Evolutionary conservation across 2,113 vertebrate species (phyloP), one percentile per base, ranked within the genome.

Genomic region (Gopherus flavomarginatus): DNA sequence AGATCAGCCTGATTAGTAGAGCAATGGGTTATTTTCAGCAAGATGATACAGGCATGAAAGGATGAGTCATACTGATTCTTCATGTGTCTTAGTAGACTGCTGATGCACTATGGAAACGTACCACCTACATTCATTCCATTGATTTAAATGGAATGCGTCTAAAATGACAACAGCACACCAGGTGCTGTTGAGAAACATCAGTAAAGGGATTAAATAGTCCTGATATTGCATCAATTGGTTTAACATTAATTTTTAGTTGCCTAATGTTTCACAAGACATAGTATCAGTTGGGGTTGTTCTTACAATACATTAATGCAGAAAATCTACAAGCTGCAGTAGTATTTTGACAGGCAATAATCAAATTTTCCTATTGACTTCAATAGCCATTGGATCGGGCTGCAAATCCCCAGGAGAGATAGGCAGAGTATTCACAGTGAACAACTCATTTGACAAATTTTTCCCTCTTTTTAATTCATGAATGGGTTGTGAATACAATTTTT

Each of bases 161-260:
- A 79, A 94, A 95, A 86, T 92, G 56, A 81, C 21, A 54, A 21
- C 49, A 93, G 52, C 89, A 86, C 31, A 95, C 56, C 80, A 96
- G 52, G 49, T 91, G 53, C 26, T 85, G 26, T 44, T 87, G 69
- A 94, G 38, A 69, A 91, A 52, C 59, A 86, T 85, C 79, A 93
- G 19, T 42, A 75, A 53, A 82, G 27, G 35, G 94, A 92, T 90
- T 93, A 94, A 96, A 92, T 38, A 80, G 84, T 85, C 83, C 53
- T 86, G 96, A 94, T 42, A 65, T 85, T 26, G 87, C 50, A 81
- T 84, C 69, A 90, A 96, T 93, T 96, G 91, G 90, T 95, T 96
- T 88, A 96, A 81, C 81, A 91, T 86, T 93, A 31, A 29, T 85
- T 91, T 96, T 96, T 95, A 94, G 17, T 88, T 83, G 13, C 90